phyloP scores from a whole-genome alignment of 2,797 vertebrate species.

The Arremon brunneinucha region DNA sequence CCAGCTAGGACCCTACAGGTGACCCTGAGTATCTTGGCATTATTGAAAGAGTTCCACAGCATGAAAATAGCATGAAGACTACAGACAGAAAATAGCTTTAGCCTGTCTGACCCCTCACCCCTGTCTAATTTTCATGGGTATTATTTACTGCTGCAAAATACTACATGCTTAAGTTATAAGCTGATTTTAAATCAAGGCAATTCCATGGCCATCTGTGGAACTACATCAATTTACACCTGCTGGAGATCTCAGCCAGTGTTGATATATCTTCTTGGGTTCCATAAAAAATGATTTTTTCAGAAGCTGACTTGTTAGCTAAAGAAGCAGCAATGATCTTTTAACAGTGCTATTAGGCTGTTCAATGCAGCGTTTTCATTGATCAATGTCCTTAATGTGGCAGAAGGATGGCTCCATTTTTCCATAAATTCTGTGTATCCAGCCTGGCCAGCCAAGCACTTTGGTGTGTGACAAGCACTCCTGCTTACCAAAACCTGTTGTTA shows the following conservation, averaged over 20 bases:
- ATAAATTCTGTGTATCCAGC: neutral
- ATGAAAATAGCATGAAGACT: neutral
- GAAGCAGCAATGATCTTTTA: constrained; percentile 16
- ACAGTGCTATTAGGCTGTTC: neutral
- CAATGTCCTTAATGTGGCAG: neutral
- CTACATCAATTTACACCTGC: neutral
- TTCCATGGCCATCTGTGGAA: neutral
- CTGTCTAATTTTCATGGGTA: neutral
- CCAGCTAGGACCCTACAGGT: neutral
- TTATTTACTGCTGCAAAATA: neutral
- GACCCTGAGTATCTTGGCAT: neutral
- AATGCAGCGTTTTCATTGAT: constrained; percentile 8
- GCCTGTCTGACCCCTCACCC: neutral
- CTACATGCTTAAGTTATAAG: neutral
- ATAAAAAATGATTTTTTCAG: neutral
- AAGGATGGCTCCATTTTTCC: neutral
- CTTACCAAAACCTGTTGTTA: neutral
- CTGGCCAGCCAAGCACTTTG: neutral
- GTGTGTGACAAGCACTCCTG: neutral
- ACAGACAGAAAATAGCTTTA: neutral
- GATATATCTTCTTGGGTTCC: neutral
- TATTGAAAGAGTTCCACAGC: neutral
- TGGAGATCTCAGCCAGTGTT: neutral
- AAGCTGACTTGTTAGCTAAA: constrained; percentile 26
- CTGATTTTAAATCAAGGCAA: constrained; percentile 4